These are phyloP conservation scores for Willisornis vidua DNA, from an alignment of 2,113 vertebrate species.

Conservation along the genomic window DNA sequence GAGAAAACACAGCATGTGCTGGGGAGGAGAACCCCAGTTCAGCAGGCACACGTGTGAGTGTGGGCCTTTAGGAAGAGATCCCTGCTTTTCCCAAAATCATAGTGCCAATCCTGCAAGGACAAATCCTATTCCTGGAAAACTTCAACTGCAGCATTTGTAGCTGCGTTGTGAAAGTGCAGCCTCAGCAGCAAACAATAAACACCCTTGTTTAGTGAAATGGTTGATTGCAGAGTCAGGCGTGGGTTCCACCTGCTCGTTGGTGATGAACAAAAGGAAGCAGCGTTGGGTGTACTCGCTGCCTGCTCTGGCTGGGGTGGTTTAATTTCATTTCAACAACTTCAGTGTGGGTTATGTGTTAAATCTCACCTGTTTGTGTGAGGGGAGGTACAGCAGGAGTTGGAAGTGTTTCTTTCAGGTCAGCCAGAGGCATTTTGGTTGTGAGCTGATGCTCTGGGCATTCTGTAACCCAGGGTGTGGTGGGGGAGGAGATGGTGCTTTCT, in stretches of 20 bases:
- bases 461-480: accelerated
- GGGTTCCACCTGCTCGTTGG: accelerated
- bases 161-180: background rate
- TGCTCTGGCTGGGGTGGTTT: background rate
- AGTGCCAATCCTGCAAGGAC: background rate
- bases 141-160: background rate
- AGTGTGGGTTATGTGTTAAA: background rate
- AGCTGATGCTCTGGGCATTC: background rate
- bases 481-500: background rate
- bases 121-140: background rate
- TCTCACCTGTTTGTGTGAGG: accelerated
- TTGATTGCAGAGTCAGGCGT: accelerated
- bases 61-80: background rate
- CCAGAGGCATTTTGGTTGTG: background rate
- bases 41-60: background rate
- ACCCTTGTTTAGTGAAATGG: background rate
- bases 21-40: background rate
- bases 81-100: background rate
- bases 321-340: background rate
- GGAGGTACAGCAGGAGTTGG: background rate
- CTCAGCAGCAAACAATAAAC: background rate
- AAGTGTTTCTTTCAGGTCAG: background rate
- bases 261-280: background rate
- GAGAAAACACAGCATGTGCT: background rate
- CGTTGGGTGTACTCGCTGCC: too few species aligned